Conservation (phyloP, 2,797 vertebrate genomes). For the Brotula barbata region DNA sequence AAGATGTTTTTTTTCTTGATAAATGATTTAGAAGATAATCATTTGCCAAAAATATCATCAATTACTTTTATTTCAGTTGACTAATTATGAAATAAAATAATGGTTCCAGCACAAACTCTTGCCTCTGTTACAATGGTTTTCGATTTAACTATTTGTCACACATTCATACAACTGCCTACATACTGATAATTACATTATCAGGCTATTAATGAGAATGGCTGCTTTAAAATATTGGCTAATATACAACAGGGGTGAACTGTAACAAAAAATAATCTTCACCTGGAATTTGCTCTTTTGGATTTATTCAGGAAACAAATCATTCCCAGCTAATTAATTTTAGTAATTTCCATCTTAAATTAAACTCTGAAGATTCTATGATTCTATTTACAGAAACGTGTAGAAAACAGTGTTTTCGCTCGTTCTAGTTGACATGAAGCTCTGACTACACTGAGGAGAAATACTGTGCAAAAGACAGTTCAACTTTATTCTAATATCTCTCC, state of each 20-base stretch:
- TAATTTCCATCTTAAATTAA: too few relatives aligned
- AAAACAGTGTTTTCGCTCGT: not conserved
- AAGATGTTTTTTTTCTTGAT: too few relatives aligned
- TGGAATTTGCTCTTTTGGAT: not conserved
- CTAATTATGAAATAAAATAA: too few relatives aligned
- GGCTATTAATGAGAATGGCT: not conserved
- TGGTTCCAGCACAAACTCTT: not conserved
- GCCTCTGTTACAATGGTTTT: not conserved
- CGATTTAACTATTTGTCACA: not conserved
- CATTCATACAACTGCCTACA: not conserved
- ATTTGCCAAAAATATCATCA: too few relatives aligned
- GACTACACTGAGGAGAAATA: not conserved
- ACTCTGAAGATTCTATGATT: too few relatives aligned
- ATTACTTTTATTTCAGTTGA: too few relatives aligned
- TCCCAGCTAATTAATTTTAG: not conserved
- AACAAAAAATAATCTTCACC: conserved; percentile 12
- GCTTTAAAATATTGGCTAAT: conserved; percentile 4
- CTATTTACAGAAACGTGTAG: too few relatives aligned
- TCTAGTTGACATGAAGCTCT: not conserved
- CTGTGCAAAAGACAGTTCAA: not conserved
- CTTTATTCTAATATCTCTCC: not conserved
- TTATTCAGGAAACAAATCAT: conserved; percentile 5
- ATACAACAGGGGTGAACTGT: not conserved
- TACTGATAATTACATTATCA: not conserved
- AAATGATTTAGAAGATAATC: too few relatives aligned